These are phyloP conservation scores for Lycodopsis pacificus DNA, from an alignment of 2,797 vertebrate species.

Conservation along the genomic window DNA sequence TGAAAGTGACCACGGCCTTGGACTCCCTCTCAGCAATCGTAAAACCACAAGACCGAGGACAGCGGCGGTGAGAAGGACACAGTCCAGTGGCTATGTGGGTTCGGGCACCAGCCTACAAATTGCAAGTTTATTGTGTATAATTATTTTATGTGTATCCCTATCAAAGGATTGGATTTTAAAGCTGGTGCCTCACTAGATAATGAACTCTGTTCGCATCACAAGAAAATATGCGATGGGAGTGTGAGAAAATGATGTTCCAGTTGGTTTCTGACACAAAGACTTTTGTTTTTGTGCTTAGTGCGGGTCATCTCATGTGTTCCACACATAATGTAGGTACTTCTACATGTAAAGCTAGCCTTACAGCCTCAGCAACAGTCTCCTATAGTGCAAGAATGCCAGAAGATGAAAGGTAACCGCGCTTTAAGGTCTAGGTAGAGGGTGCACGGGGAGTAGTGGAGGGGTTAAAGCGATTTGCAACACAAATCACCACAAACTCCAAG, in stretches of 20 bases:
- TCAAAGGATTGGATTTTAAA: conserved; percentile 27
- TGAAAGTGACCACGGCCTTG: conserved; percentile 71
- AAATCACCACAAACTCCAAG: conserved; percentile 30
- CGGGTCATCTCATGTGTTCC: conserved; percentile 10
- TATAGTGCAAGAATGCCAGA: not conserved
- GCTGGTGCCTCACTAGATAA: conserved; percentile 7
- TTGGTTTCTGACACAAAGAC: conserved; percentile 1
- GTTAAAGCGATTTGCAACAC: conserved; percentile 30
- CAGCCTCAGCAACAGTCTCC: conserved; percentile 8
- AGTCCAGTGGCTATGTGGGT: conserved; percentile 49
- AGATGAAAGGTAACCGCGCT: conserved; percentile 23
- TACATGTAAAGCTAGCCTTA: not conserved
- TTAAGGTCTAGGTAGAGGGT: conserved; percentile 29
- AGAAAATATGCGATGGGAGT: conserved; percentile 5
- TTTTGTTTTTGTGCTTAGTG: not conserved
- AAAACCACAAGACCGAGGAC: conserved; percentile 51
- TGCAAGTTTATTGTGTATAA: conserved; percentile 42
- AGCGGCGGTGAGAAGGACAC: conserved; percentile 40
- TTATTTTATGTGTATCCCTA: conserved; percentile 24
- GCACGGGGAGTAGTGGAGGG: not conserved
- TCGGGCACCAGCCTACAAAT: conserved; percentile 51
- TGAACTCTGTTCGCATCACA: conserved; percentile 18
- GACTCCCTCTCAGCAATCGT: conserved; percentile 54
- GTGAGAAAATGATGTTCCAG: conserved; percentile 29
- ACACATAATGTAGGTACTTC: not conserved